Evolutionary conservation across 2,797 vertebrate genomes (phyloP), one percentile per base, ranked within the genome.

Genomic region (Halcyon chelicuti): DNA sequence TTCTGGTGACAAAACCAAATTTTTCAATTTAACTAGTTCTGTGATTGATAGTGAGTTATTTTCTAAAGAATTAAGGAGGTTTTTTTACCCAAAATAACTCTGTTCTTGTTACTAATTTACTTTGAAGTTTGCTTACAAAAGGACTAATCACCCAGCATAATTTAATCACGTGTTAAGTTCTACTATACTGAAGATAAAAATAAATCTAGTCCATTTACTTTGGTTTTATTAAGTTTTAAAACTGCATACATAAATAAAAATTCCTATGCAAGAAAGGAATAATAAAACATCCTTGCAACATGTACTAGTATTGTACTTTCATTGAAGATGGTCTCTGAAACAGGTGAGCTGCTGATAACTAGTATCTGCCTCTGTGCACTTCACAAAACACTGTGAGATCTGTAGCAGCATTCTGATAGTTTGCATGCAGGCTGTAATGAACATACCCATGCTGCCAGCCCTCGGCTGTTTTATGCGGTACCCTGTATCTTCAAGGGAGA

Each of bases 1-100:
- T 93, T 97, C 93, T 95, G 55, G 70, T 97, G 95, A 97, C 96
- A 97, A 97, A 94, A 94, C 35, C 61, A 97, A 94, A 93, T 95
- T 95, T 91, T 97, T 95, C 72, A 93, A 39, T 75, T 90, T 97
- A 94, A 96, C 77, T 70, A 78, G 23, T 87, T 70, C 90, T 52
- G 19, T 76, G 70, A 88, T 44, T 86, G 62, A 60, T 68, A 92
- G 39, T 3, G 5, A 93, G 78, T 75, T 86, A 61, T 93, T 95
- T 93, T 52, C 57, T 3, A 4, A 47, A 83, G 35, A 93, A 76
- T 79, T 65, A 28, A 37, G 12, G 23, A 39, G 22, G 4, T 35
- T 35, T 49, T 90, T 92, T 86, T 22, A 70, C 26, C 33, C 23
- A 47, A 57, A 67, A 46, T 14, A 8, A 37, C 22, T 28, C 22